A percentile compares a stretch with the other conserved stretches of the same genome.
These are phyloP conservation scores for Parnassius glacialis DNA, from an alignment of 2,888 invertebrate species.

Conservation along the genomic window DNA sequence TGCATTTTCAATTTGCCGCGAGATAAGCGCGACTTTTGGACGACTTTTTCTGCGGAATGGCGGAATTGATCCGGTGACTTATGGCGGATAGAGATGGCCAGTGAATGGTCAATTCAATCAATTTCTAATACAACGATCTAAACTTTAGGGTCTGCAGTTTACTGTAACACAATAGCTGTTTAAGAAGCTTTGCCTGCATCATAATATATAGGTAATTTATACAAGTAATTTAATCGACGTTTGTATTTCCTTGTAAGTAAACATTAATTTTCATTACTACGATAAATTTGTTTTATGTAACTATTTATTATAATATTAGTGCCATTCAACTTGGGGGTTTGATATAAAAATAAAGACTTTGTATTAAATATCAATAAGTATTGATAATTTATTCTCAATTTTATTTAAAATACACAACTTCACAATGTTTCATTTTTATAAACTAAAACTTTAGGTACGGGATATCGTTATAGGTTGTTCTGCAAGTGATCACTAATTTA, in stretches of 20 bases:
- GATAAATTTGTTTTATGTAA: too few relatives aligned
- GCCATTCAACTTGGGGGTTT: slow-evolving; percentile 11
- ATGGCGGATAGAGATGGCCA: slow-evolving; percentile 57
- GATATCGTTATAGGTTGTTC: slow-evolving; percentile 71
- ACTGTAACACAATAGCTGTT: too few relatives aligned
- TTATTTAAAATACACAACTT: slow-evolving; percentile 81
- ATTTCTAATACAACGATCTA: slow-evolving; percentile 45
- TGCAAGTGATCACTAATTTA: slow-evolving; percentile 59
- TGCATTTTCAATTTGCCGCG: slow-evolving; percentile 80
- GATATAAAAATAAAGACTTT: slow-evolving; percentile 38
- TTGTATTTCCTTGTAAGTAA: too few relatives aligned
- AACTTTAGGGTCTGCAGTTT: not conserved
- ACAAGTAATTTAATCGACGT: too few relatives aligned
- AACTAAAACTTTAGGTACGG: slow-evolving; percentile 78
- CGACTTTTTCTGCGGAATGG: slow-evolving; percentile 75
- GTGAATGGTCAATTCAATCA: slow-evolving; percentile 71
- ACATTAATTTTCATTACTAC: too few relatives aligned
- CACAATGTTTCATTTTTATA: slow-evolving; percentile 76
- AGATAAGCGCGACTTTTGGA: slow-evolving; percentile 77
- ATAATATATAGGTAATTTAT: too few relatives aligned
- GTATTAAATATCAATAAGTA: slow-evolving; percentile 72
- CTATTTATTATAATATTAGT: not conserved
- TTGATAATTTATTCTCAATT: slow-evolving; percentile 81
- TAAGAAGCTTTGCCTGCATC: too few relatives aligned
- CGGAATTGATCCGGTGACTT: slow-evolving; percentile 79